Evolutionary conservation across 2,113 vertebrate genomes (phyloP), one percentile per base, ranked within the genome.

Genomic region (Eulacestoma nigropectus): DNA sequence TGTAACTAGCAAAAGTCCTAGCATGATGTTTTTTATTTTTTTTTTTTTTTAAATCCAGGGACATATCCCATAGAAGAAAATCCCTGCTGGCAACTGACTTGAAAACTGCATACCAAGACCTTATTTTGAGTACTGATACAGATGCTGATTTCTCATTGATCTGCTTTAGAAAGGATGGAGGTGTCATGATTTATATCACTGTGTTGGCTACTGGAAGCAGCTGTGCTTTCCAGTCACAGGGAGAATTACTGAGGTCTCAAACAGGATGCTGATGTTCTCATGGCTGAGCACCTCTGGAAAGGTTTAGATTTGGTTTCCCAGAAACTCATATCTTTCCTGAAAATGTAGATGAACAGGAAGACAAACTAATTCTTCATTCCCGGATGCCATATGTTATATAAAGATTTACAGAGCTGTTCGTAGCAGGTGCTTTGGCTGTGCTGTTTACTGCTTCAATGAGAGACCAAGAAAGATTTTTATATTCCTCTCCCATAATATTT

Each of bases 401-500:
- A 72, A 78, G 60, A 91, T 96, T 95, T 79, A 84, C 50, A 77
- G 77, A 84, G 37, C 52, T 67, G 63, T 41, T 65, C 3, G 12
- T 63, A 84, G 63, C 73, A 87, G 69, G 70, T 87, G 53, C 74
- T 89, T 74, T 91, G 84, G 35, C 89, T 80, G 17, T 87, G 50
- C 63, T 93, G 37, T 95, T 95, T 88, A 77, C 70, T 67, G 74
- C 73, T 87, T 89, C 84, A 77, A 15, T 70, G 65, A 86, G 69
- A 86, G 32, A 91, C 27, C 37, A 87, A 84, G 62, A 42, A 74
- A 95, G 82, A 83, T 76, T 89, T 95, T 94, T 92, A 89, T 83
- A 83, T 74, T 96, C 70, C 50, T 87, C 74, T 91, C 47, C 81
- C 74, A 84, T 95, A 93, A 94, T 82, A 94, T 96, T 95, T 95